A percentile compares a stretch with the other conserved stretches of the same genome.
These are phyloP conservation scores for Dinothrombium tinctorium DNA, from an alignment of 1,140 invertebrate species.

Conservation along the genomic window DNA sequence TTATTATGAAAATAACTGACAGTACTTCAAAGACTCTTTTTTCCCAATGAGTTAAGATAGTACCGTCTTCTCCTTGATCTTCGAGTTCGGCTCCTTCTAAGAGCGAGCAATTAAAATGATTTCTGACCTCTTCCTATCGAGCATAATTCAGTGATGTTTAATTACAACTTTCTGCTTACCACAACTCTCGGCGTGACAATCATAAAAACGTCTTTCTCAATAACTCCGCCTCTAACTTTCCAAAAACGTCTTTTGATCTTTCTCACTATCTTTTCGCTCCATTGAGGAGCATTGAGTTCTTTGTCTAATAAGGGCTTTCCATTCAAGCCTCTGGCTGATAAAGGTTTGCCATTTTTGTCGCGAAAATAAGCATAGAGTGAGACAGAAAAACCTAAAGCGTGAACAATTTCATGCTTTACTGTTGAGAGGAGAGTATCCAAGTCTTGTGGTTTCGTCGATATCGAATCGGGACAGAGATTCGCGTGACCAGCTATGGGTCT, in stretches of 20 bases:
- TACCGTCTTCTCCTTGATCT: conserved; percentile 92
- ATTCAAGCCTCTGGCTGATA: conserved; percentile 53
- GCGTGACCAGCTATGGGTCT: conserved; percentile 95
- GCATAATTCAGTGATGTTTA: not conserved
- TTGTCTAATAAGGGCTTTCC: conserved; percentile 68
- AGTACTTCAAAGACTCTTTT: conserved; percentile 74
- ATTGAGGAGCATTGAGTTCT: conserved; percentile 65
- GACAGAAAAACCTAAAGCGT: conserved; percentile 85
- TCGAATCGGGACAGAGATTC: conserved; percentile 85
- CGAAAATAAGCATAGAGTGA: conserved; percentile 81
- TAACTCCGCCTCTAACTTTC: conserved; percentile 51
- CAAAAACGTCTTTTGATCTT: conserved; percentile 51
- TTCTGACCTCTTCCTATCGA: conserved; percentile 26
- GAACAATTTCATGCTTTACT: conserved; percentile 94
- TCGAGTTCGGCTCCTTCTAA: conserved; percentile 92
- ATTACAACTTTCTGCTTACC: conserved; percentile 17
- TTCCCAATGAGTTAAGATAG: conserved; percentile 92
- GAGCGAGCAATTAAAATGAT: conserved; percentile 67
- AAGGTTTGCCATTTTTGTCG: conserved; percentile 56
- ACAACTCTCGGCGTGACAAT: conserved; percentile 76
- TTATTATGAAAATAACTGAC: not conserved
- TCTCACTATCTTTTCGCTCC: conserved; percentile 69
- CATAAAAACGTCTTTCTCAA: conserved; percentile 52
- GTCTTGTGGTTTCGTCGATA: conserved; percentile 76
- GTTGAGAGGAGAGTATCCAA: conserved; percentile 77